These are phyloP conservation scores for Epicampocera succincta DNA, from an alignment of 2,888 invertebrate genomes.

Conservation along the genomic window DNA sequence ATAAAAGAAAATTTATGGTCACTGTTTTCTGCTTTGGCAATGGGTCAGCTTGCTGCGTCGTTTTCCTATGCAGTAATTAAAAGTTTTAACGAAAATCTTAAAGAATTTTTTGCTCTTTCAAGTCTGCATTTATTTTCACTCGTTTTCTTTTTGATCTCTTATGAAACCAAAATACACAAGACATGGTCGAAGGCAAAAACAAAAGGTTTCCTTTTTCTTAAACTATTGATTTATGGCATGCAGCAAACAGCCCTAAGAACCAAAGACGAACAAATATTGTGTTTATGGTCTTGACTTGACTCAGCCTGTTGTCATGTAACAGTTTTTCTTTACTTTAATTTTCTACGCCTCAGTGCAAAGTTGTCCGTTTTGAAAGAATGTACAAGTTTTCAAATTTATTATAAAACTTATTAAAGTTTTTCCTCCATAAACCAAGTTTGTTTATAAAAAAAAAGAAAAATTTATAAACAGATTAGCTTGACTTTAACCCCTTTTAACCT, in stretches of 20 bases:
- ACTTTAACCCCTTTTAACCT: slow-evolving; percentile 57
- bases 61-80: too few species aligned
- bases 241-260: too few species aligned
- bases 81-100: too few species aligned
- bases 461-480: slow-evolving; percentile 25
- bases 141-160: not conserved
- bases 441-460: not conserved
- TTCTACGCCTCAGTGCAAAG: not conserved
- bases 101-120: too few species aligned
- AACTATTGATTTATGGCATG: too few species aligned
- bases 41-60: too few species aligned
- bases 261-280: not conserved
- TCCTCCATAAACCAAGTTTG: not conserved
- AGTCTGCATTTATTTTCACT: too few species aligned
- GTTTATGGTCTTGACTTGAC: not conserved
- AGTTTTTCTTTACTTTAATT: not conserved
- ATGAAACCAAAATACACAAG: too few species aligned
- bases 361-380: not conserved
- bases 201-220: too few species aligned
- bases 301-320: not conserved
- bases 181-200: not conserved
- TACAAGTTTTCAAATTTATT: slow-evolving; percentile 29
- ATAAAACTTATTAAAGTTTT: slow-evolving; percentile 22
- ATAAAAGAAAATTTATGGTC: too few species aligned
- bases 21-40: too few species aligned